Conservation (phyloP, 1,140 invertebrate genomes). For the Hylyphantes graminicola region DNA sequence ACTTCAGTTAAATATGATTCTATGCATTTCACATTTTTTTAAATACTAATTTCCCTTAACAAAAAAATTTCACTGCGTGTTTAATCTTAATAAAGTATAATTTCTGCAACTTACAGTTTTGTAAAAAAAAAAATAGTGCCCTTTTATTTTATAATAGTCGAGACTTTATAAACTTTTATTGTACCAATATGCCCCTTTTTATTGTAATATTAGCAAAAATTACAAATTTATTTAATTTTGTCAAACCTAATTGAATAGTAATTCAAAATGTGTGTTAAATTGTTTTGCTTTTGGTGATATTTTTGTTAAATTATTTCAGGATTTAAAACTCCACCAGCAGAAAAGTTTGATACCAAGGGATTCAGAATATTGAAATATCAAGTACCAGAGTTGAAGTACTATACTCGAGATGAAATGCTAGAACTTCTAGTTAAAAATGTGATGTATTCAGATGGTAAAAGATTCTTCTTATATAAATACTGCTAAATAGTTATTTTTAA, state of each 20-base stretch:
- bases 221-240: neutral
- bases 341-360: constrained; percentile 64
- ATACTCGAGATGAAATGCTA: constrained; percentile 61
- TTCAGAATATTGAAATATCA: constrained; percentile 65
- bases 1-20: too few species aligned
- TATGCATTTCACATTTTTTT: too few species aligned
- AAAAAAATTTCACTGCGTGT: too few species aligned
- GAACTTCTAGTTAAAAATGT: constrained; percentile 36
- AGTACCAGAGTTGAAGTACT: constrained; percentile 62
- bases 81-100: too few species aligned
- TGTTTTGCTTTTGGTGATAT: neutral
- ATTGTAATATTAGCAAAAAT: neutral
- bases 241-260: neutral
- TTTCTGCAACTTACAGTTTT: neutral
- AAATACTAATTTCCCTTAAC: too few species aligned
- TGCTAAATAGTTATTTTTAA: too few species aligned
- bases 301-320: constrained; percentile 16
- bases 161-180: constrained; percentile 3
- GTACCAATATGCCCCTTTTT: neutral
- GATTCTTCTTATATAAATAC: too few species aligned
- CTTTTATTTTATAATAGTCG: neutral
- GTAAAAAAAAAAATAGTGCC: neutral
- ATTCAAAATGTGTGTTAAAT: neutral
- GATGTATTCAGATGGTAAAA: constrained; percentile 32
- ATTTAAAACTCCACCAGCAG: neutral